Percentiles rank a stretch among this genome's conserved stretches.
phyloP scores from a whole-genome alignment of 2,888 invertebrate genomes.

The Eurois occulta region DNA sequence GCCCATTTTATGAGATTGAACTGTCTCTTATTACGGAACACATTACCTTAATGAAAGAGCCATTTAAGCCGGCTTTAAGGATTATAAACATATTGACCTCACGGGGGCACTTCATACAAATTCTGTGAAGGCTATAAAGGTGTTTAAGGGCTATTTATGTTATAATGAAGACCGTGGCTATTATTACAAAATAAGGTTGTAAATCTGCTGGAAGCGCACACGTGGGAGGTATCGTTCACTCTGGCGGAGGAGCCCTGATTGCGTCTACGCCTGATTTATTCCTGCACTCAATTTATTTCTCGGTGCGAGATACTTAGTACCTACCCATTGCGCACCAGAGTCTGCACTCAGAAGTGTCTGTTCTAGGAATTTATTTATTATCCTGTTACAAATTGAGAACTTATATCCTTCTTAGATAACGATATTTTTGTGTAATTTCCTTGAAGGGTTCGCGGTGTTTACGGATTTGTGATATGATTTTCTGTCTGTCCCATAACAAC shows the following conservation, averaged over 20 bases:
- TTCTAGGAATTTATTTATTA: slow-evolving; percentile 35
- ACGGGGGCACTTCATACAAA: slow-evolving; percentile 48
- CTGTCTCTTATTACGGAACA: slow-evolving; percentile 17
- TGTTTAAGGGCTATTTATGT: slow-evolving; percentile 67
- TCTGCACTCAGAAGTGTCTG: slow-evolving; percentile 28
- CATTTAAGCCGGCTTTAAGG: slow-evolving; percentile 27
- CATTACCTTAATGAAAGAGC: slow-evolving; percentile 49
- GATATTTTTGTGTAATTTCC: slow-evolving; percentile 20
- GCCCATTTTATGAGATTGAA: slow-evolving; percentile 27
- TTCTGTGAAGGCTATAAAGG: slow-evolving; percentile 56
- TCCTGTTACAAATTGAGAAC: slow-evolving; percentile 34
- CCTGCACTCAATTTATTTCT: slow-evolving; percentile 67
- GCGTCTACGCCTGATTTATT: slow-evolving; percentile 79
- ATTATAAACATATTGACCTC: slow-evolving; percentile 56
- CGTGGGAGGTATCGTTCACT: slow-evolving; percentile 76
- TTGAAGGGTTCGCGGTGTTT: slow-evolving; percentile 4
- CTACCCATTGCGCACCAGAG: not conserved
- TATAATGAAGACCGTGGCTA: slow-evolving; percentile 70
- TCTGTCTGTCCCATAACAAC: slow-evolving; percentile 6
- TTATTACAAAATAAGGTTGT: slow-evolving; percentile 78
- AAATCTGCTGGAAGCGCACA: slow-evolving; percentile 76
- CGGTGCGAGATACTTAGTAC: slow-evolving; percentile 50
- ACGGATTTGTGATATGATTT: slow-evolving; percentile 15
- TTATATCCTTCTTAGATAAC: not conserved
- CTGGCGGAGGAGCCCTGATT: slow-evolving; percentile 77